Evolutionary conservation across 2,888 invertebrate species (phyloP).

Genomic region (Buathra laborator): DNA sequence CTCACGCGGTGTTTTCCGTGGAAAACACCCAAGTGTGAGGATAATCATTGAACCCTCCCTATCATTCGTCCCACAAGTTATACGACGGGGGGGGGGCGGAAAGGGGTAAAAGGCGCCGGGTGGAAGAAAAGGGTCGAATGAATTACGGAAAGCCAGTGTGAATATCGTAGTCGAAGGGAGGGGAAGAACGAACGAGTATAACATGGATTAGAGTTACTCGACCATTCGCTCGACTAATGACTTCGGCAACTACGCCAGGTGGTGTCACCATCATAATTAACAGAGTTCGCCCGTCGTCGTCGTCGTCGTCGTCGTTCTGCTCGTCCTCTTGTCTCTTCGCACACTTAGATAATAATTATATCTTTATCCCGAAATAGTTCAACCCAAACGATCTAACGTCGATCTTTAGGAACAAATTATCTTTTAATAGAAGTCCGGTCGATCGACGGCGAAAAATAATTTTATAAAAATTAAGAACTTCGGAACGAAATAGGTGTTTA

Average conservation of each 20-base stretch:
- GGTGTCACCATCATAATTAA: slow-evolving; percentile 82
- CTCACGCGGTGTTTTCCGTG: background rate
- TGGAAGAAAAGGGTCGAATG: slow-evolving; percentile 60
- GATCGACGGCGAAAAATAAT: background rate
- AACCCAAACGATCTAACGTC: background rate
- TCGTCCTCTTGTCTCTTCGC: slow-evolving; percentile 25
- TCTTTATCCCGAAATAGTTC: background rate
- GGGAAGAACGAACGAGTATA: slow-evolving; percentile 18
- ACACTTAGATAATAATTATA: background rate
- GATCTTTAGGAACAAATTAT: background rate
- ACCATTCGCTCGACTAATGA: slow-evolving; percentile 82
- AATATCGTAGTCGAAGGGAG: slow-evolving; percentile 34
- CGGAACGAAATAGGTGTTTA: too few species aligned
- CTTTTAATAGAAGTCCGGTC: background rate
- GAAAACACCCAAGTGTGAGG: slow-evolving; percentile 11
- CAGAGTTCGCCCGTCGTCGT: slow-evolving; percentile 58
- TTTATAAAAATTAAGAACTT: background rate
- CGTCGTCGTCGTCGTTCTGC: slow-evolving; percentile 45
- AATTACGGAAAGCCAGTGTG: slow-evolving; percentile 64
- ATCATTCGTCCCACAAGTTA: background rate
- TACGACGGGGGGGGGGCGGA: slow-evolving; percentile 8
- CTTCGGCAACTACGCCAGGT: slow-evolving; percentile 80
- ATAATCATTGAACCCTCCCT: slow-evolving; percentile 38
- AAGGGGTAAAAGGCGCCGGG: slow-evolving; percentile 47
- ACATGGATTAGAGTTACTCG: slow-evolving; percentile 68